Base-by-base conservation (phyloP, 2,888 invertebrate genomes). In the Chalcis sispes region DNA sequence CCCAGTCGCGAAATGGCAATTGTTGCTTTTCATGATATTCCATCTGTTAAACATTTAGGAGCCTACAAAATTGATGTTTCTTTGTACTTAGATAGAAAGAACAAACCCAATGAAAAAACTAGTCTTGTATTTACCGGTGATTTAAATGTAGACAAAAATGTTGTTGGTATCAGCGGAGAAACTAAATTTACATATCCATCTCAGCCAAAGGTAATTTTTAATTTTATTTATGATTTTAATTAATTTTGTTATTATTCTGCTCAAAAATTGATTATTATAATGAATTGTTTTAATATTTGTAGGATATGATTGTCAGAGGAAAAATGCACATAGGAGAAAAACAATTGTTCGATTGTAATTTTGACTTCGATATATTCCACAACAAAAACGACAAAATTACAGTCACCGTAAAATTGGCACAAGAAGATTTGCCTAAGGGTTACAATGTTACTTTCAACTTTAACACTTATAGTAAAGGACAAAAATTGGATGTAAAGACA, bases 71-170 rank as follows among this genome's bases (percentile, higher is more conserved):
- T 92, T 10, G 94, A 94, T 66, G 82, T 92, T 4, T 89, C 90
- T 8, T 89, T 95, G 50, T 94, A 94, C 85, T 87, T 94, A 66
- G 94, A 96, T 89, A 94, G 94, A 85, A 92, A 91, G 82, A 91
- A 91, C 69, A 92, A 92, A 79, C 94, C 94, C 0, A 90, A 92
- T n/a, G 92, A 93, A 80, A 94, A 93, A 84, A 91, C 93, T 0
- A 90, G 91, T 0, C 83, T 93, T 0, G 88, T 90, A 18, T 90
- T 92, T 72, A 85, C 87, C 52, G 88, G 92, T 0, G 92, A 94
- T 79, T 80, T 92, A 2, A 89, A 90, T 2, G 82, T 89, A 0
- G 90, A 92, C 2, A 89, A 90, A 1, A 89, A 90, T 64, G 89
- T 87, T 0, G 78, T 91, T 48, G 89, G 89, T 3, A 85, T 91